These are phyloP conservation scores for Leucozona laternaria DNA, from an alignment of 2,888 invertebrate species.

Conservation along the genomic window DNA sequence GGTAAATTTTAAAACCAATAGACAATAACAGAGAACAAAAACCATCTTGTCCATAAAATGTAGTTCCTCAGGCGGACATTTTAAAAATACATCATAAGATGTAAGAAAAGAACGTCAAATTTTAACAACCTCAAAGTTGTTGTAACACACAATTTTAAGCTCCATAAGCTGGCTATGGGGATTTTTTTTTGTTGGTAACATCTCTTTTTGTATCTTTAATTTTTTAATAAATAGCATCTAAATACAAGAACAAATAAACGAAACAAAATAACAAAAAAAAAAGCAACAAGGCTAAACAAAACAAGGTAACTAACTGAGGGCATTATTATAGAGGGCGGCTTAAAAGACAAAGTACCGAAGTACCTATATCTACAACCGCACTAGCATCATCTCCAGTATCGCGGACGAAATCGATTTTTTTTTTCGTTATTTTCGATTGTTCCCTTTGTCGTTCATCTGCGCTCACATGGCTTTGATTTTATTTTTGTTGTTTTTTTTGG, in stretches of 20 bases:
- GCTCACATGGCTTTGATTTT: background rate
- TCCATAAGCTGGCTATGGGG: constrained; percentile 40
- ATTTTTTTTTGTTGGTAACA: constrained; percentile 24
- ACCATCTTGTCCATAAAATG: background rate
- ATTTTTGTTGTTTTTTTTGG: constrained; percentile 30
- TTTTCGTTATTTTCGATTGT: constrained; percentile 20
- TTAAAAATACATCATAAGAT: background rate
- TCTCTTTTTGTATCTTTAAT: background rate
- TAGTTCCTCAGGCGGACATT: background rate
- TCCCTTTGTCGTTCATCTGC: background rate
- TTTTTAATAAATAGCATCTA: constrained; percentile 57
- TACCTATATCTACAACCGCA: background rate
- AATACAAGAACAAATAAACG: constrained; percentile 62
- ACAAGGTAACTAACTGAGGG: constrained; percentile 42
- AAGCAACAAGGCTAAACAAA: constrained; percentile 25
- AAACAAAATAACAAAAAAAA: constrained; percentile 13
- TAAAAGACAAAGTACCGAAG: constrained; percentile 9
- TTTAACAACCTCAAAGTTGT: constrained; percentile 63
- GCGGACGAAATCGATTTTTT: constrained; percentile 25
- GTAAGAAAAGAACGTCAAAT: background rate
- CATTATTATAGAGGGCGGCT: constrained; percentile 28
- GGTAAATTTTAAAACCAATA: background rate
- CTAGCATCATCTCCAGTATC: constrained; percentile 20
- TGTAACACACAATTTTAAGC: constrained; percentile 32
- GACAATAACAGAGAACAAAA: background rate